Evolutionary conservation across 2,888 invertebrate species (phyloP).

Genomic region (Zaprionus obscuricornis): DNA sequence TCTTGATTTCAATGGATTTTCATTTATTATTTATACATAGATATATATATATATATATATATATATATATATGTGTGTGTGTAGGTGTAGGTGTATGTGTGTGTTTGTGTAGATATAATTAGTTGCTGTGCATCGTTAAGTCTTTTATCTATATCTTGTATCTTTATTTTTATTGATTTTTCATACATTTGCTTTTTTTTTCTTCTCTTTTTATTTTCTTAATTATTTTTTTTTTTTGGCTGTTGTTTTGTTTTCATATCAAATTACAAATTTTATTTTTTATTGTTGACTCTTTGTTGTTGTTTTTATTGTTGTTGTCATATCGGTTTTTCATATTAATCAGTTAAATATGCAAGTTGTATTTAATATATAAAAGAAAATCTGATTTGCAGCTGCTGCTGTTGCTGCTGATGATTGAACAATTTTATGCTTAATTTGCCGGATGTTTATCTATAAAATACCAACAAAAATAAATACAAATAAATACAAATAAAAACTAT

Average conservation of each 20-base stretch:
- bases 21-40: background rate
- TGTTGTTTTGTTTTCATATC: conserved; percentile 6
- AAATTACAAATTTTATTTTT: conserved; percentile 27
- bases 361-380: no score
- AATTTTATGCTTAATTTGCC: no score
- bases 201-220: background rate
- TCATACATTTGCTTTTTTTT: conserved; percentile 20
- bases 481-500: no score
- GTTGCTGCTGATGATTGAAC: no score
- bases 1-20: conserved; percentile 49
- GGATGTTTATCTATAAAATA: conserved; percentile 56
- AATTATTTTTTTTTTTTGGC: conserved; percentile 3
- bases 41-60: conserved; percentile 10
- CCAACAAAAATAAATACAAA: no score
- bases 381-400: no score
- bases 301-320: no score
- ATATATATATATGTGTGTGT: conserved; percentile 45
- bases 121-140: no score
- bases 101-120: no score
- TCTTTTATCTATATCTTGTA: conserved; percentile 15
- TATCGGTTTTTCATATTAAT: no score
- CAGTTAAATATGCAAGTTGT: no score
- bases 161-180: conserved; percentile 50
- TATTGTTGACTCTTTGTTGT: conserved; percentile 15
- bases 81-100: no score